These are phyloP conservation scores for Tethya wilhelma DNA, from an alignment of 37 sponge, comb jelly and placozoan species.

Conservation along the genomic window DNA sequence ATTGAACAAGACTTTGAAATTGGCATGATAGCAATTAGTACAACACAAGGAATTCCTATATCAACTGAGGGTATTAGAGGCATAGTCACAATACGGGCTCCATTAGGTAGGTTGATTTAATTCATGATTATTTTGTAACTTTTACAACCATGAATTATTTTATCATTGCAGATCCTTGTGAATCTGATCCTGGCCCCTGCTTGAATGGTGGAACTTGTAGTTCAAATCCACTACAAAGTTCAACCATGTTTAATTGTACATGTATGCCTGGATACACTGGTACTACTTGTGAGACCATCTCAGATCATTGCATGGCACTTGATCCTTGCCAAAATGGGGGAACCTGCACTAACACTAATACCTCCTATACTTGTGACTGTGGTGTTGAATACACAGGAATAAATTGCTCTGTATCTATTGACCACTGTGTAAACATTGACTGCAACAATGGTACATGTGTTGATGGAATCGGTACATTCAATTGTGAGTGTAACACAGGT, in stretches of 20 bases:
- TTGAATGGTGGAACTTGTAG: slow-evolving; percentile 63
- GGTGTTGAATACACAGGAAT: slow-evolving; percentile 13
- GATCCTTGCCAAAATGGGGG: slow-evolving; percentile 22
- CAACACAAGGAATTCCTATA: too few relatives aligned
- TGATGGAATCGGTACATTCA: slow-evolving; percentile 26
- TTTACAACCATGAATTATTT: background rate
- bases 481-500: slow-evolving; percentile 58
- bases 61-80: too few relatives aligned
- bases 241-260: slow-evolving; percentile 17
- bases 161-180: slow-evolving; percentile 44
- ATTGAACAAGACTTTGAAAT: background rate
- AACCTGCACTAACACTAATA: slow-evolving; percentile 5
- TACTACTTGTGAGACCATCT: slow-evolving; percentile 4
- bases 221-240: slow-evolving; percentile 36
- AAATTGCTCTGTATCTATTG: slow-evolving; percentile 6
- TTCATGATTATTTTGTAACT: too few relatives aligned
- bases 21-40: too few relatives aligned
- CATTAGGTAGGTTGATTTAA: too few relatives aligned
- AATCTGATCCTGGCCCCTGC: slow-evolving; percentile 27
- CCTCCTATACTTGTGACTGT: slow-evolving; percentile 10
- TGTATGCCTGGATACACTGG: slow-evolving; percentile 43
- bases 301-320: slow-evolving; percentile 3
- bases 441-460: slow-evolving; percentile 19
- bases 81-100: too few relatives aligned
- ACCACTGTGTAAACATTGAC: background rate